Conservation (phyloP, 1,140 invertebrate genomes). For the Brachionus plicatilis region DNA sequence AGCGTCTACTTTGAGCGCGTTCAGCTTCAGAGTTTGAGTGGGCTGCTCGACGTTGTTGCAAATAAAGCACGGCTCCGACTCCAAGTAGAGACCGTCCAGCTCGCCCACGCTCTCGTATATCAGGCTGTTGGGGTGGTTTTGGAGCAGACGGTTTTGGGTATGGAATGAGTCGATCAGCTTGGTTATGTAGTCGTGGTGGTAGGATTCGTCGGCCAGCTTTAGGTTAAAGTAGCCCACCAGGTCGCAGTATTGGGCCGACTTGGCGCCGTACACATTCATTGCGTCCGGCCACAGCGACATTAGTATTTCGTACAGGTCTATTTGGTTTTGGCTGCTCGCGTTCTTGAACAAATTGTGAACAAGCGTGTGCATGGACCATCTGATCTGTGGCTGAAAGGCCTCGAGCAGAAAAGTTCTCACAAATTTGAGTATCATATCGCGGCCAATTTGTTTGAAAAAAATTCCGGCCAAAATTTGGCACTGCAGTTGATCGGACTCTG, state of each 20-base stretch:
- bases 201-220: conserved; percentile 60
- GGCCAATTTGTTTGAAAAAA: conserved; percentile 66
- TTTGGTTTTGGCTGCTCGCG: conserved; percentile 68
- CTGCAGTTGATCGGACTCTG: conserved; percentile 62
- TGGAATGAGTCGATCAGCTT: conserved; percentile 76
- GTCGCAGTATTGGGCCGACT: conserved; percentile 92
- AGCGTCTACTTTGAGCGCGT: conserved; percentile 87
- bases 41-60: conserved; percentile 95
- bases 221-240: conserved; percentile 85
- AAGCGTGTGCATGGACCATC: conserved; percentile 81
- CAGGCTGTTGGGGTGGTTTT: conserved; percentile 77
- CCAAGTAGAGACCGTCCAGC: conserved; percentile 89
- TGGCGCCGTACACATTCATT: conserved; percentile 79
- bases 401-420: conserved; percentile 83
- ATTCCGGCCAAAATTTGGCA: conserved; percentile 67
- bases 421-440: conserved; percentile 68
- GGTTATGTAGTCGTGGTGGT: conserved; percentile 59
- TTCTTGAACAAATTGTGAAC: conserved; percentile 60
- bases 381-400: conserved; percentile 81
- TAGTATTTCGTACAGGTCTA: conserved; percentile 70
- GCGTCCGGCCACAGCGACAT: conserved; percentile 81
- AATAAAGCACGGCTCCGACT: conserved; percentile 90
- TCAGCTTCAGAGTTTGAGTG: conserved; percentile 72
- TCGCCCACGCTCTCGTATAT: conserved; percentile 75
- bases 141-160: conserved; percentile 76